Evolutionary conservation across 2,113 vertebrate genomes (phyloP).

Genomic region (Phodopus roborovskii): DNA sequence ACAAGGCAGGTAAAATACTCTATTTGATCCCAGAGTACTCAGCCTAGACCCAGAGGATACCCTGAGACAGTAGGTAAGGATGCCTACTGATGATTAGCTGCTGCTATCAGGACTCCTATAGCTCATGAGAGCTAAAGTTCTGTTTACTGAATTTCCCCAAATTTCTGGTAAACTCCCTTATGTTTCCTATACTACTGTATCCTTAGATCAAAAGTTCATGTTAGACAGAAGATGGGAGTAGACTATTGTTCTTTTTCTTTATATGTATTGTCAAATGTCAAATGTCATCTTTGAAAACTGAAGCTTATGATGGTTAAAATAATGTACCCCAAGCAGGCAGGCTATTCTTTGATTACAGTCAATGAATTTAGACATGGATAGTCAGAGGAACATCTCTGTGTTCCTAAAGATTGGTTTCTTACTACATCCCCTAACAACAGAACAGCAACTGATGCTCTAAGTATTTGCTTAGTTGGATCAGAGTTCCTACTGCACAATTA

Average conservation of each 20-base stretch:
- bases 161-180: not conserved
- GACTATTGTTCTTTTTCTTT: not conserved
- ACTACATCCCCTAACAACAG: not conserved
- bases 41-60: not conserved
- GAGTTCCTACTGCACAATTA: not conserved
- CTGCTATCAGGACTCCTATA: rapidly evolving
- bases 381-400: not conserved
- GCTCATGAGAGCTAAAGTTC: not conserved
- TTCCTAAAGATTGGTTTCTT: not conserved
- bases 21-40: not conserved
- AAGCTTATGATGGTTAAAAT: no score
- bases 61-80: rapidly evolving
- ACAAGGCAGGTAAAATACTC: rapidly evolving
- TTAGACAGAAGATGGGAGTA: not conserved
- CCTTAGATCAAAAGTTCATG: not conserved
- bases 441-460: not conserved
- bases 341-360: not conserved
- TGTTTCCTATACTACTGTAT: not conserved
- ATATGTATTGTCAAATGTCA: not conserved
- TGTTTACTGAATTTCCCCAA: not conserved
- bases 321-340: no score
- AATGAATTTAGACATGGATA: not conserved
- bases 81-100: no score
- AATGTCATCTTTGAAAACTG: no score
- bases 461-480: not conserved